Evolutionary conservation across 2,888 invertebrate genomes (phyloP), one percentile per base, ranked within the genome.

Genomic region (Dolomedes plantarius): DNA sequence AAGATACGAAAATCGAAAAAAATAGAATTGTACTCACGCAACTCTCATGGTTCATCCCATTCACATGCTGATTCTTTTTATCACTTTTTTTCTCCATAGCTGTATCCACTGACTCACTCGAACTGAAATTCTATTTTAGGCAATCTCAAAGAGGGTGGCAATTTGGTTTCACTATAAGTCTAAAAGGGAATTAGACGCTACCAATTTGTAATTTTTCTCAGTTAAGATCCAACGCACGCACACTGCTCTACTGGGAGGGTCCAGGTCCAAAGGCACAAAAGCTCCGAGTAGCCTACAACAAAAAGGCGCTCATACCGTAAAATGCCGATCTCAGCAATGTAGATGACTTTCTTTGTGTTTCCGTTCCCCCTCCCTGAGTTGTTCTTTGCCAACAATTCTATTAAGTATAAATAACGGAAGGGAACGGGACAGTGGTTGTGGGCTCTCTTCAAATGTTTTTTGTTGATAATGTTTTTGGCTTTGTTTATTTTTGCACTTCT

Each of bases 361-460:
- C 68, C 13, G 16, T 71, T 67, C 72, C 56, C 29, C 68, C 29
- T 29, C 62, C 29, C 46, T 46, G 29, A 19, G 41, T 41, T 56
- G 29, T 65, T 62, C 71, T 50, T 71, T 83, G 83, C 83, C 83
- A 83, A 83, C 83, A 72, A 83, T 83, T 77, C 69, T 77, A 77
- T 83, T 77, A 83, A 77, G 77, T 83, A 77, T 73, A 83, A 83
- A 83, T 72, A 77, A 83, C 72, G 83, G 73, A 65, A 77, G 71
- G 50, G 67, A 32, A 31, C 36, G 71, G 82, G 82, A 29, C 71
- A 76, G 81, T 75, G 81, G 39, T 32, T 78, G 31, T 32, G 62
- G 41, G 36, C 19, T n/a, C n/a, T n/a, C n/a, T 19, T 29, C 71
- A 29, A 39, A 56, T 62, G 75, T 75, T 81, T 75, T 41, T 81